phyloP scores from a whole-genome alignment of 2,888 invertebrate species.

The Ptychoptera contaminata region DNA sequence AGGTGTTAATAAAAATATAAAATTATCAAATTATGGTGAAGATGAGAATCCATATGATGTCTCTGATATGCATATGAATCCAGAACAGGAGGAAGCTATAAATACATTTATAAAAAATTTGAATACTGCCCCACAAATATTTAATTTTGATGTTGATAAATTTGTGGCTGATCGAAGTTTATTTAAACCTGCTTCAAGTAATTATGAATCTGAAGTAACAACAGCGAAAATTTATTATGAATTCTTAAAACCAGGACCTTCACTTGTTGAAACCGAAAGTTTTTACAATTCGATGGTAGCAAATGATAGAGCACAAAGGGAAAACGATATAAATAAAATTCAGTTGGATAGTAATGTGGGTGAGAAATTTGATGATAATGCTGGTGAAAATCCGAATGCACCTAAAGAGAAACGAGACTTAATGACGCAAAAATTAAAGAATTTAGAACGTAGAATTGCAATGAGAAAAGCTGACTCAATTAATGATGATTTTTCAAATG shows the following conservation, averaged over 20 bases:
- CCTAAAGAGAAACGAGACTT: not conserved
- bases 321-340: not conserved
- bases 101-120: slow-evolving; percentile 13
- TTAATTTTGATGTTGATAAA: slow-evolving; percentile 14
- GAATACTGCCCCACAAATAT: slow-evolving; percentile 14
- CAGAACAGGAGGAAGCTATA: slow-evolving; percentile 13
- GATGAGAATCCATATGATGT: slow-evolving; percentile 9
- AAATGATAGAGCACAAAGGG: not conserved
- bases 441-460: slow-evolving; percentile 1
- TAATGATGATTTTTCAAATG: not conserved
- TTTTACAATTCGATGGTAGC: not conserved
- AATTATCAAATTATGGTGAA: not conserved
- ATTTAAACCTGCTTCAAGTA: slow-evolving; percentile 4
- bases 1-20: not conserved
- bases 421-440: slow-evolving; percentile 2
- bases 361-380: not conserved
- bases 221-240: slow-evolving; percentile 11
- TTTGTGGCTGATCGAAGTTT: slow-evolving; percentile 9
- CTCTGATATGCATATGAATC: slow-evolving; percentile 12
- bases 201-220: slow-evolving; percentile 4
- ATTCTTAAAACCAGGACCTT: slow-evolving; percentile 9
- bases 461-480: not conserved
- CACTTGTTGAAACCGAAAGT: slow-evolving; percentile 10
- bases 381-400: not conserved
- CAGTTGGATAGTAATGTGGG: not conserved